phyloP scores from a whole-genome alignment of 2,113 vertebrate genomes.

The Pteropus alecto region DNA sequence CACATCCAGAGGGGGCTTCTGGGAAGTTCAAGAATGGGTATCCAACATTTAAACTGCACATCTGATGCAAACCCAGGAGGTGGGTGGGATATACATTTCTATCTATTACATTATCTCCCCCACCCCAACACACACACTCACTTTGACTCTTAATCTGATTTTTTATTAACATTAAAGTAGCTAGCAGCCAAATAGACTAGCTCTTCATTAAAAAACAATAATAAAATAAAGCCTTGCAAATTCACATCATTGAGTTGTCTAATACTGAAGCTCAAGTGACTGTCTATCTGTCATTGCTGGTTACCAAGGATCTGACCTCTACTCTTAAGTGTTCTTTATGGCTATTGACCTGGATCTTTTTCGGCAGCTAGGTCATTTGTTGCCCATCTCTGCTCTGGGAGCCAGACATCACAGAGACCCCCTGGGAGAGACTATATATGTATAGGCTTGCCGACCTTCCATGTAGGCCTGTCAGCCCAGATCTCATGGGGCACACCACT shows the following conservation, averaged over 20 bases:
- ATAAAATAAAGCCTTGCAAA: background rate
- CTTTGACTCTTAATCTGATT: background rate
- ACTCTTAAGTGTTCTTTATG: background rate
- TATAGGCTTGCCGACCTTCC: background rate
- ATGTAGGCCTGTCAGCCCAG: fast-evolving
- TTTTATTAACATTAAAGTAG: background rate
- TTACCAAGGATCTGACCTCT: background rate
- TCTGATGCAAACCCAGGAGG: background rate
- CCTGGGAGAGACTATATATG: background rate
- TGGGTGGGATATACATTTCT: background rate
- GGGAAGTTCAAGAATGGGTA: background rate
- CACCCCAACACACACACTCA: background rate
- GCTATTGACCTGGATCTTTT: background rate
- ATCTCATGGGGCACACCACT: background rate
- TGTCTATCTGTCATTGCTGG: background rate
- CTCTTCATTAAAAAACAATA: background rate
- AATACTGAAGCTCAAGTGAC: background rate
- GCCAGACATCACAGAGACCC: background rate
- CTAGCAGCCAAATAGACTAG: background rate
- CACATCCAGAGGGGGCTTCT: background rate
- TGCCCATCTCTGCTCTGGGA: background rate
- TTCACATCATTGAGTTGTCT: background rate
- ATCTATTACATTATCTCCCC: background rate
- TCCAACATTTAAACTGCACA: background rate
- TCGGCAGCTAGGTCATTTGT: background rate